Percentiles rank a stretch among this genome's conserved stretches.
Evolutionary conservation across 2,113 vertebrate genomes (phyloP).

Genomic region (Zosterops lateralis): DNA sequence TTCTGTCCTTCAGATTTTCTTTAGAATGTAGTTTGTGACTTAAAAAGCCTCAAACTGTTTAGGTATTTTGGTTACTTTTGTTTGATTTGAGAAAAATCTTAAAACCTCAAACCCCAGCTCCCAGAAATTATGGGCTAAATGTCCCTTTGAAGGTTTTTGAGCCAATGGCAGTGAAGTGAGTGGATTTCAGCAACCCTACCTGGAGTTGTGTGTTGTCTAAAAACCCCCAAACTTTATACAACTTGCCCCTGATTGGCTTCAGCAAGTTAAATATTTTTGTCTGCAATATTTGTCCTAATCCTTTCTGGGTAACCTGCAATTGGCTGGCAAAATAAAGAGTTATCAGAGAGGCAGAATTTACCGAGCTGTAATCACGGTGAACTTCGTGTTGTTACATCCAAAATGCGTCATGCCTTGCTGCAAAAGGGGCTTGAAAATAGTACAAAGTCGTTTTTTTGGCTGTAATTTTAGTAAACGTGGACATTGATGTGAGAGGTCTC

Average conservation of each 20-base stretch:
- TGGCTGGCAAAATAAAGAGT: background rate
- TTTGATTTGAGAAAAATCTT: background rate
- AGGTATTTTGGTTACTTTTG: background rate
- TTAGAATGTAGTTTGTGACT: background rate
- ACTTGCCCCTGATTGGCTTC: background rate
- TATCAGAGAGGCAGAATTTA: background rate
- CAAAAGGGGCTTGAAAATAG: background rate
- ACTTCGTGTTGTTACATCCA: background rate
- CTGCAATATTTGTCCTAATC: fast-evolving
- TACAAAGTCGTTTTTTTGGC: background rate
- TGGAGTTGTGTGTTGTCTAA: background rate
- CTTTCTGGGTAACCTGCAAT: background rate
- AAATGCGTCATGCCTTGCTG: background rate
- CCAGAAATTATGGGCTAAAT: background rate
- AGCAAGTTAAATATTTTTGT: constrained; percentile 21
- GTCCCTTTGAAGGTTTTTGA: background rate
- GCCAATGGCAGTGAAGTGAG: background rate
- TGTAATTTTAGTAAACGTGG: background rate
- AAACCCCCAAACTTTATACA: background rate
- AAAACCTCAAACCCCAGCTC: background rate
- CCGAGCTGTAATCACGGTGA: background rate
- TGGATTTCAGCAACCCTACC: background rate
- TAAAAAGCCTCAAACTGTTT: background rate
- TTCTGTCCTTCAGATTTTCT: background rate
- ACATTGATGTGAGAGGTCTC: background rate